Conservation (phyloP, 1,140 invertebrate species). For the Apis dorsata region DNA sequence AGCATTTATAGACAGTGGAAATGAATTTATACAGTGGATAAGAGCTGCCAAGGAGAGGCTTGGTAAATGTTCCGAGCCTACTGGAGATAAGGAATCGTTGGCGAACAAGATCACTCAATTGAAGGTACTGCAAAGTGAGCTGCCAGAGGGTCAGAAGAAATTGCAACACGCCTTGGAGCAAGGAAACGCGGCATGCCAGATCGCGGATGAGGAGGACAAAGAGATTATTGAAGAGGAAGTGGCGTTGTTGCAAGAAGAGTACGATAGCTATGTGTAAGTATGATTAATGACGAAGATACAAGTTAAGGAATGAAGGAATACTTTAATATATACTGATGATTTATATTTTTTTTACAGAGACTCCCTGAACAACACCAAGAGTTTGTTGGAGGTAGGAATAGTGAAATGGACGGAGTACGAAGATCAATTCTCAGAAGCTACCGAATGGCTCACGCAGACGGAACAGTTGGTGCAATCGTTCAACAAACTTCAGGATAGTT, state of each 20-base stretch:
- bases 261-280: conserved; percentile 89
- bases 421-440: conserved; percentile 93
- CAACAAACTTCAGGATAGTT: conserved; percentile 92
- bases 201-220: conserved; percentile 91
- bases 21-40: conserved; percentile 96
- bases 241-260: conserved; percentile 92
- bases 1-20: conserved; percentile 93
- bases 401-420: conserved; percentile 98
- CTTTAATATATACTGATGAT: background rate
- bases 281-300: background rate
- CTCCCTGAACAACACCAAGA: conserved; percentile 88
- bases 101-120: conserved; percentile 91
- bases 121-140: conserved; percentile 90
- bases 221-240: conserved; percentile 96
- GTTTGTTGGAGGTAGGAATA: conserved; percentile 91
- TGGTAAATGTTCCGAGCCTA: conserved; percentile 96
- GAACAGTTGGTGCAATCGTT: conserved; percentile 93
- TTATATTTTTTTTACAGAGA: conserved; percentile 79
- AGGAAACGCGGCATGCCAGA: conserved; percentile 90
- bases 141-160: conserved; percentile 90
- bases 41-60: conserved; percentile 92
- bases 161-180: conserved; percentile 89
- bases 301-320: no score
- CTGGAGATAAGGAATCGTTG: conserved; percentile 94
- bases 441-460: conserved; percentile 93